Conservation (phyloP, 2,888 invertebrate species). For the Cryptocephalus moraei region DNA sequence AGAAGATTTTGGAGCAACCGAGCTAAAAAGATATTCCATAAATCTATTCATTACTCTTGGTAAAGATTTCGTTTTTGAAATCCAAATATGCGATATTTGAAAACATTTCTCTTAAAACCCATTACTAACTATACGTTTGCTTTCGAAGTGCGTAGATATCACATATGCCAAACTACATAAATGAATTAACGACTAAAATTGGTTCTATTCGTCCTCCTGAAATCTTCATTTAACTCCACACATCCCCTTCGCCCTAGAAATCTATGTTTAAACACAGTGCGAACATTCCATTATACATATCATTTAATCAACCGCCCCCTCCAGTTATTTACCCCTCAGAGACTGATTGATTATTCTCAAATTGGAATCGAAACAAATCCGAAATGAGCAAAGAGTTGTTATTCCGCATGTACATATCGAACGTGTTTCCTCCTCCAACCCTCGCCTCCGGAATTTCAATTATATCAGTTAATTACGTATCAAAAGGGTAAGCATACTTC, state of each 20-base stretch:
- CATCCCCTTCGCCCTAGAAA: neutral
- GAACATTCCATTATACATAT: neutral
- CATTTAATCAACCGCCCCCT: slow-evolving; percentile 1
- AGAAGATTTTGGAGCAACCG: too few relatives aligned
- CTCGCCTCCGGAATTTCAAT: slow-evolving; percentile 28
- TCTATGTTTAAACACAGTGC: neutral
- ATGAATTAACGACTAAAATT: too few relatives aligned
- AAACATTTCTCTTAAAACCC: too few relatives aligned
- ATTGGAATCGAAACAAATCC: slow-evolving; percentile 9
- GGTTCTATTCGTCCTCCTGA: too few relatives aligned
- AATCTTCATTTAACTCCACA: too few relatives aligned
- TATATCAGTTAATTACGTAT: slow-evolving; percentile 32
- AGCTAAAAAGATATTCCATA: too few relatives aligned
- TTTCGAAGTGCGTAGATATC: too few relatives aligned
- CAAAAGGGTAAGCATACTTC: slow-evolving; percentile 32
- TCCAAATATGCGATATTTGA: too few relatives aligned
- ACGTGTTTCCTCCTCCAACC: slow-evolving; percentile 6
- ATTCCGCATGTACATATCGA: slow-evolving; percentile 2
- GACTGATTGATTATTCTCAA: slow-evolving; percentile 8
- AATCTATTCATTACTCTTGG: too few relatives aligned
- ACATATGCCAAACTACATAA: too few relatives aligned
- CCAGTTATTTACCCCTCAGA: neutral
- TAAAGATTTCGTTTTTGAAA: too few relatives aligned
- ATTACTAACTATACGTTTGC: too few relatives aligned
- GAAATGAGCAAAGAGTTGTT: slow-evolving; percentile 10